phyloP scores from a whole-genome alignment of 2,797 vertebrate species.

The Microctenopoma stevenorrisi region DNA sequence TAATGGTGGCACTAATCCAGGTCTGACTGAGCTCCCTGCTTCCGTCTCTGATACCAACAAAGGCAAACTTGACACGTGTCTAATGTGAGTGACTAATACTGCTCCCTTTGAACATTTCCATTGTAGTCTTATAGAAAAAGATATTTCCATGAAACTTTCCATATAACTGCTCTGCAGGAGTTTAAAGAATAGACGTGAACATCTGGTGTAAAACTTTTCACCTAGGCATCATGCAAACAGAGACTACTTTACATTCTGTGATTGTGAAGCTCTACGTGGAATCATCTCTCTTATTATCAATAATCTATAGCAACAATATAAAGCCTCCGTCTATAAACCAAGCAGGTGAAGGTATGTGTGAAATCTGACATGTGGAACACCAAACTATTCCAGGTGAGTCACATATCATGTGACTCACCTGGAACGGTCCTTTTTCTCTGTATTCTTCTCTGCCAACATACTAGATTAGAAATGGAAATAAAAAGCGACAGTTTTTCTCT shows the following conservation, averaged over 20 bases:
- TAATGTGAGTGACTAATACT: too few relatives aligned
- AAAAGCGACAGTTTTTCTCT: not conserved
- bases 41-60: not conserved
- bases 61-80: too few relatives aligned
- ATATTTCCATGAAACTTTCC: too few relatives aligned
- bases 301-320: not conserved
- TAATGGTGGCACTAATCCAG: not conserved
- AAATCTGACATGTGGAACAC: not conserved
- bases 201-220: not conserved
- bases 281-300: not conserved
- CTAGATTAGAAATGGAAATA: not conserved
- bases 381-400: slow-evolving; percentile 13
- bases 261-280: not conserved
- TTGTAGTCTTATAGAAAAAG: too few relatives aligned
- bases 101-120: too few relatives aligned
- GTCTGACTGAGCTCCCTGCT: not conserved
- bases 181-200: not conserved
- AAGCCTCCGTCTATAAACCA: not conserved
- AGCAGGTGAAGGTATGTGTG: too few relatives aligned
- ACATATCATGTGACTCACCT: not conserved
- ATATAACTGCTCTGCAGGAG: too few relatives aligned
- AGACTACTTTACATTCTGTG: too few relatives aligned
- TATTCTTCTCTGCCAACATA: not conserved
- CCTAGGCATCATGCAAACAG: too few relatives aligned
- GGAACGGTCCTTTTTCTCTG: not conserved